Evolutionary conservation across 2,888 invertebrate genomes (phyloP).

Genomic region (Callosobruchus maculatus): DNA sequence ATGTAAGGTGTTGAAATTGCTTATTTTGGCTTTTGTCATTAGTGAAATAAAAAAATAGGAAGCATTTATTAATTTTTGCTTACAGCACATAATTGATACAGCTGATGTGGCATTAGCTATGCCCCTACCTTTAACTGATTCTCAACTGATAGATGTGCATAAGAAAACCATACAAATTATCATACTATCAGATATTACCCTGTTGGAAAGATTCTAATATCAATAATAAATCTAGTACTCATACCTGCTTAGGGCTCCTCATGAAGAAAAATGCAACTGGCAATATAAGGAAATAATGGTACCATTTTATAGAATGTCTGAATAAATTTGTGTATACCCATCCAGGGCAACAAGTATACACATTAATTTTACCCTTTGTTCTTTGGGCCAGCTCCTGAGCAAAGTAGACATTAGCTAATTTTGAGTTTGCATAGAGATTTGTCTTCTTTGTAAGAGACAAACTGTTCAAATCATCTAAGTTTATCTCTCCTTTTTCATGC

Average conservation of each 20-base stretch:
- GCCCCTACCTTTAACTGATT: no score
- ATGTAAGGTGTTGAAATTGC: no score
- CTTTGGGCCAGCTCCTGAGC: constrained; percentile 61
- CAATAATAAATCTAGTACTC: background rate
- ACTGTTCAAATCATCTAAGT: constrained; percentile 65
- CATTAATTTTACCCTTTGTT: constrained; percentile 54
- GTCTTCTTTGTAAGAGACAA: constrained; percentile 48
- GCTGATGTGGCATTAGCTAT: no score
- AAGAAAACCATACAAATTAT: no score
- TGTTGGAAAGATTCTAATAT: no score
- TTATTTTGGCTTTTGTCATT: no score
- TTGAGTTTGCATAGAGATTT: constrained; percentile 70
- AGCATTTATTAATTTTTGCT: no score
- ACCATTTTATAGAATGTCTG: constrained; percentile 64
- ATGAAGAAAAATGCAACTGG: constrained; percentile 70
- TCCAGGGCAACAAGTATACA: constrained; percentile 73
- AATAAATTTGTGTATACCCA: constrained; percentile 76
- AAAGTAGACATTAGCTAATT: constrained; percentile 73
- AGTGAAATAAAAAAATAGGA: no score
- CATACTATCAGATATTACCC: no score
- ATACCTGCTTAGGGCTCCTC: constrained; percentile 69
- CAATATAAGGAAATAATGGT: constrained; percentile 66
- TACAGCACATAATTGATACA: no score
- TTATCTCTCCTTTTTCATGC: constrained; percentile 65
- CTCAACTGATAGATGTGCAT: no score